Base-by-base conservation (phyloP, 2,113 vertebrate genomes). In the Leucoraja erinaceus region DNA sequence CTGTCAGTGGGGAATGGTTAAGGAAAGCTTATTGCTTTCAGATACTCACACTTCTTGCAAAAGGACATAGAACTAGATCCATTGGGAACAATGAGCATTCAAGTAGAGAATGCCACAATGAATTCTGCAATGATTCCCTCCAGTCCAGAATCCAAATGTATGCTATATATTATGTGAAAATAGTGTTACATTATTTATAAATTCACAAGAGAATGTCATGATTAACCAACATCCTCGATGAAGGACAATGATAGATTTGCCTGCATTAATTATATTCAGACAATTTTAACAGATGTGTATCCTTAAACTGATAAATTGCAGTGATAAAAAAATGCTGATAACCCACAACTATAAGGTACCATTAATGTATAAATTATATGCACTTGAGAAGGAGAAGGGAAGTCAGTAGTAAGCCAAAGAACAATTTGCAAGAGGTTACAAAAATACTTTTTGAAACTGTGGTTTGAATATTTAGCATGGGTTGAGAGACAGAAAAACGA, bases 61-160 rank as follows among this genome's bases (percentile, higher is more conserved):
- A 47, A 94, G 94, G 95, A 94, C 38, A 12, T 8, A 93, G 20
- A 1, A 77, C 56, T 70, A 59, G 72, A 92, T 93, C 94, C 7
- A 68, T 74, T 9, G n/a, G 0, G 83, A 94, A 96, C 95, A 96
- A 96, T 95, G 93, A 59, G 92, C 94, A 94, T 96, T 95, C 94
- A 74, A 94, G 94, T 47, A 47, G 38, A 47, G 38, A 47, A 47
- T 20, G 79, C 93, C 93, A 95, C 94, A 95, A 96, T 94, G 94
- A 96, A 94, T 94, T 74, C 93, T 95, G 95, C 94, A 95, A 95
- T 94, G 94, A 77, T 90, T 95, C 91, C 93, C 38, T 47, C 38
- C 38, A 93, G 93, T 83, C 38, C 83, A 94, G 83, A 93, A 93
- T 31, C 11, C 4, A 93, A 95, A 66, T 84, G n/a, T 90, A n/a